Evolutionary conservation across 2,113 vertebrate genomes (phyloP).

Genomic region (Ophthalmolycus amberensis): DNA sequence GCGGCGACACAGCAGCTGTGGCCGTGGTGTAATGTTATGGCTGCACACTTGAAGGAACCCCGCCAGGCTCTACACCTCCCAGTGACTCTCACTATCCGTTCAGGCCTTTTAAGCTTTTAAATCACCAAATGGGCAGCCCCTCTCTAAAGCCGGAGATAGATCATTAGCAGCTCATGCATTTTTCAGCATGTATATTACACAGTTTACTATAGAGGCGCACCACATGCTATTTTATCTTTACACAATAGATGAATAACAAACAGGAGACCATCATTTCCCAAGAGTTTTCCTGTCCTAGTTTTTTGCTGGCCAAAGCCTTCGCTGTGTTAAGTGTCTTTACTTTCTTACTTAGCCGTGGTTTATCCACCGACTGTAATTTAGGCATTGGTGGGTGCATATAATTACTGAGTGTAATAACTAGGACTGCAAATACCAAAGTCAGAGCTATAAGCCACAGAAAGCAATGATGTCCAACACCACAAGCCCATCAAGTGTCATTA

Average conservation of each 20-base stretch:
- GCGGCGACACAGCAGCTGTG: constrained; percentile 76
- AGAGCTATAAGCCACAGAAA: constrained; percentile 53
- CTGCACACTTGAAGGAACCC: constrained; percentile 52
- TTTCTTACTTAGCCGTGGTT: constrained; percentile 68
- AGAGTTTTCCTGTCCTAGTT: constrained; percentile 19
- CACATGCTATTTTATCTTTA: background rate
- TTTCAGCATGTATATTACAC: constrained; percentile 11
- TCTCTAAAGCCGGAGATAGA: background rate
- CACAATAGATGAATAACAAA: constrained; percentile 14
- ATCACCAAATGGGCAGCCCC: constrained; percentile 1
- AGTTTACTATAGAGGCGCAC: background rate
- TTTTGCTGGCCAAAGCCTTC: constrained; percentile 22
- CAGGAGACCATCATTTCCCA: constrained; percentile 1
- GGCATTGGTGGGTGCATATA: constrained; percentile 62
- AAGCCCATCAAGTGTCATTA: constrained; percentile 57
- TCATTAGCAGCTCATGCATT: constrained; percentile 11
- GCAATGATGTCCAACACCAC: constrained; percentile 47
- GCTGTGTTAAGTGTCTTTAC: constrained; percentile 41
- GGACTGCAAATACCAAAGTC: constrained; percentile 62
- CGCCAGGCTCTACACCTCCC: constrained; percentile 47
- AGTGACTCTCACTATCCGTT: constrained; percentile 10
- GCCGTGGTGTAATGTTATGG: constrained; percentile 71
- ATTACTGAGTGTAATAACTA: constrained; percentile 74
- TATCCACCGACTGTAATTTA: constrained; percentile 74
- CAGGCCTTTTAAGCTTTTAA: constrained; percentile 33